Conservation (phyloP, 2,888 invertebrate genomes). For the Microctonus hyperodae region DNA sequence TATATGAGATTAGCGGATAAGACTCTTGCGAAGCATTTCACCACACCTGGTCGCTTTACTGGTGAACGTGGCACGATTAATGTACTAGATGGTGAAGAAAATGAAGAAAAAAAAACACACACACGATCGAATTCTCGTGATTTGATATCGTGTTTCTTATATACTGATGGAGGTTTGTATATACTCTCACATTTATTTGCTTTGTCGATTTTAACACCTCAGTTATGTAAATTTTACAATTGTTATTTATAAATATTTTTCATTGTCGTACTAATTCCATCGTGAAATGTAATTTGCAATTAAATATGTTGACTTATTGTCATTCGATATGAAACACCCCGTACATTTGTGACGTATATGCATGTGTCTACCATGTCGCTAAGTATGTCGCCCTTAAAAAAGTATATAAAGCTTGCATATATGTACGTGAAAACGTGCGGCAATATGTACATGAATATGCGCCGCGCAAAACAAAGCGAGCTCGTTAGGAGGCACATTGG, state of each 20-base stretch:
- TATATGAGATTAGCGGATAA: constrained; percentile 40
- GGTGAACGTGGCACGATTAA: constrained; percentile 35
- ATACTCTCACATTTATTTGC: background rate
- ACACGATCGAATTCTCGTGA: constrained; percentile 37
- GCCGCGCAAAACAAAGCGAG: constrained; percentile 61
- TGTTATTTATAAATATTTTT: background rate
- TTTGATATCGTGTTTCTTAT: constrained; percentile 34
- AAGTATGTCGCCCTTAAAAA: background rate
- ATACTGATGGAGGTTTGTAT: background rate
- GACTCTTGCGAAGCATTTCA: constrained; percentile 35
- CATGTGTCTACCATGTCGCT: background rate
- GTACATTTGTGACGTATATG: constrained; percentile 32
- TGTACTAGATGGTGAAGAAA: constrained; percentile 34
- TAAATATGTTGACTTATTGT: constrained; percentile 1
- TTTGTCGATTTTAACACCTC: constrained; percentile 18
- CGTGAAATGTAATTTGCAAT: too few species aligned
- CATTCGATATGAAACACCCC: constrained; percentile 48
- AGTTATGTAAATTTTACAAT: constrained; percentile 21
- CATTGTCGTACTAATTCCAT: too few species aligned
- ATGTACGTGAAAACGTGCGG: constrained; percentile 8
- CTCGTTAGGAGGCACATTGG: constrained; percentile 62
- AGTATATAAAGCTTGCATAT: constrained; percentile 18
- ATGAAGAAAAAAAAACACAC: constrained; percentile 15
- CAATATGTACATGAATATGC: constrained; percentile 49
- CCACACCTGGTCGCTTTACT: constrained; percentile 40